Evolutionary conservation across 2,888 invertebrate species (phyloP).

Genomic region (Oxyteleia sp.): DNA sequence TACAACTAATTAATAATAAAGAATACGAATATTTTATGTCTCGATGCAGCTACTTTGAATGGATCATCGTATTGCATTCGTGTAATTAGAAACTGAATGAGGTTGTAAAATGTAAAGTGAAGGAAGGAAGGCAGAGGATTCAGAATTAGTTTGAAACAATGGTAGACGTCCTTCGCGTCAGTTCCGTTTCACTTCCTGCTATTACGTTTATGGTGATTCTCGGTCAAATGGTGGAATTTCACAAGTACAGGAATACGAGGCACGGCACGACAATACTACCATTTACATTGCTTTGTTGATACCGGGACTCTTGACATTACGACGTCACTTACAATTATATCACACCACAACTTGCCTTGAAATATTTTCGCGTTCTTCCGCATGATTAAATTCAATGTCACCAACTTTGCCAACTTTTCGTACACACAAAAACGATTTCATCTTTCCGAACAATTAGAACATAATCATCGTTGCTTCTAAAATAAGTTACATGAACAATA

Average conservation of each 20-base stretch:
- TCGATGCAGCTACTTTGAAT: slow-evolving; percentile 44
- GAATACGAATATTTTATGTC: slow-evolving; percentile 20
- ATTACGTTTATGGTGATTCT: slow-evolving; percentile 73
- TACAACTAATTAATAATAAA: slow-evolving; percentile 27
- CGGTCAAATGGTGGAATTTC: slow-evolving; percentile 67
- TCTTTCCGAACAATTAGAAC: no score
- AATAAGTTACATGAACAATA: no score
- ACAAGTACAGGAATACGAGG: slow-evolving; percentile 59
- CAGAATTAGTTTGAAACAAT: slow-evolving; percentile 72
- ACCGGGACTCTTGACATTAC: slow-evolving; percentile 39
- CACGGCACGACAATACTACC: slow-evolving; percentile 50
- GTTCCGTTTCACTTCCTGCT: slow-evolving; percentile 71
- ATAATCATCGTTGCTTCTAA: no score
- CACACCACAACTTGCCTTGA: slow-evolving; percentile 19
- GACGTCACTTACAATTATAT: slow-evolving; percentile 50
- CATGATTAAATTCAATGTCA: slow-evolving; percentile 3
- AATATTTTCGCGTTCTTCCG: slow-evolving; percentile 16
- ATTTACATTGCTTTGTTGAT: slow-evolving; percentile 64
- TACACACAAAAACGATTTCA: no score
- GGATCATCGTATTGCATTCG: slow-evolving; percentile 50
- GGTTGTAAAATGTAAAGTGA: slow-evolving; percentile 69
- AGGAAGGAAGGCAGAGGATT: slow-evolving; percentile 68
- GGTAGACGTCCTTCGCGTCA: slow-evolving; percentile 67
- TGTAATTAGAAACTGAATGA: slow-evolving; percentile 70
- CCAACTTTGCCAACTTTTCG: no score